These are phyloP conservation scores for Rambutsinella grinnellia DNA, from an alignment of 2,888 invertebrate genomes.

Conservation along the genomic window DNA sequence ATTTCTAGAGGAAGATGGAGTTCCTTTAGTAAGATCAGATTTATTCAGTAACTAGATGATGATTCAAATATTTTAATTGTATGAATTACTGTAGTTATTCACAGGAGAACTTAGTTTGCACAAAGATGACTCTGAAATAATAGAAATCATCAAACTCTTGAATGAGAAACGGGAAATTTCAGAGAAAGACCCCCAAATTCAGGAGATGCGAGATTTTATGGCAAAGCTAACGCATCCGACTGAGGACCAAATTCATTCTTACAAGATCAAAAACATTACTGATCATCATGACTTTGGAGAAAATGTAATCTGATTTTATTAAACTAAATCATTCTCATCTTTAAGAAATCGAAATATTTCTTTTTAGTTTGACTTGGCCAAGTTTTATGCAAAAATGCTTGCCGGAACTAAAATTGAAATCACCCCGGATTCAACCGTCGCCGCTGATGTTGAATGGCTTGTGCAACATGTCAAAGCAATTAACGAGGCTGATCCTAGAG, in stretches of 20 bases:
- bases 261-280: slow-evolving; percentile 24
- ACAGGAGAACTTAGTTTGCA: slow-evolving; percentile 33
- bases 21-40: slow-evolving; percentile 35
- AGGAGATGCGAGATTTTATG: slow-evolving; percentile 39
- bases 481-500: slow-evolving; percentile 34
- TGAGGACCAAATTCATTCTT: slow-evolving; percentile 28
- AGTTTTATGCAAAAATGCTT: slow-evolving; percentile 25
- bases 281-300: slow-evolving; percentile 30
- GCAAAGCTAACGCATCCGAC: slow-evolving; percentile 29
- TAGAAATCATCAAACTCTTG: slow-evolving; percentile 31
- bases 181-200: slow-evolving; percentile 24
- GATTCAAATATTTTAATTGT: not conserved
- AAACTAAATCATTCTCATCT: too few species aligned
- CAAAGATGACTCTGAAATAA: slow-evolving; percentile 29
- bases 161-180: slow-evolving; percentile 22
- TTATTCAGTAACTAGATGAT: too few species aligned
- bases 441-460: slow-evolving; percentile 37
- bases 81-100: slow-evolving; percentile 20
- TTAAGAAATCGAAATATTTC: too few species aligned
- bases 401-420: slow-evolving; percentile 28
- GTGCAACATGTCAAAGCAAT: slow-evolving; percentile 19
- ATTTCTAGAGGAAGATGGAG: slow-evolving; percentile 34
- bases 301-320: slow-evolving; percentile 21
- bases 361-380: slow-evolving; percentile 23
- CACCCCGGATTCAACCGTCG: slow-evolving; percentile 25